Percentiles rank a stretch among this genome's conserved stretches.
Evolutionary conservation across 2,797 vertebrate species (phyloP).

Genomic region (Pipistrellus pipistrellus): DNA sequence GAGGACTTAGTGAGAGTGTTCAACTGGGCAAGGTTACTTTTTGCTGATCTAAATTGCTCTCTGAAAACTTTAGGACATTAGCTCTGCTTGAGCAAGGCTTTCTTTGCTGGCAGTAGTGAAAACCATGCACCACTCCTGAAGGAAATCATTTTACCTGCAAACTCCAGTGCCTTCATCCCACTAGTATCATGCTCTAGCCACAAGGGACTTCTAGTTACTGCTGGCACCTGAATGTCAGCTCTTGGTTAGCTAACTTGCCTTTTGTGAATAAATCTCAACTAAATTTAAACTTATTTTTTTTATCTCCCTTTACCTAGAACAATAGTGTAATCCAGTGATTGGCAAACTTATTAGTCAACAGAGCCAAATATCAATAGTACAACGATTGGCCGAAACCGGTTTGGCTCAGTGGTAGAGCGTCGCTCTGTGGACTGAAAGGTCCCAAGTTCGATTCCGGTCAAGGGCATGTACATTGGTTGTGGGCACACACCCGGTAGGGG

Average conservation of each 20-base stretch:
- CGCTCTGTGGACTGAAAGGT: too few species aligned
- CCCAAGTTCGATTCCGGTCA: too few species aligned
- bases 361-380: too few species aligned
- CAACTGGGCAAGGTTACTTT: not conserved
- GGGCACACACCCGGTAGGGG: too few species aligned
- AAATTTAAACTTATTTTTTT: not conserved
- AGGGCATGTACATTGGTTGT: too few species aligned
- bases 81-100: not conserved
- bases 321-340: not conserved
- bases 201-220: not conserved
- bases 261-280: not conserved
- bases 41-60: not conserved
- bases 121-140: not conserved
- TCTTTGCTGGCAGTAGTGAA: not conserved
- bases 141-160: not conserved
- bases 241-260: not conserved
- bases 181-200: not conserved
- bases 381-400: too few species aligned
- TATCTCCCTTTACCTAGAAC: not conserved
- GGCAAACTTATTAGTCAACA: too few species aligned
- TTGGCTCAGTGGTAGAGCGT: too few species aligned
- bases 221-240: not conserved
- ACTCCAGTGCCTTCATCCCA: not conserved
- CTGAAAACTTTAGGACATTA: not conserved
- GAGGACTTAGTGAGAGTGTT: not conserved